A percentile compares a stretch with the other conserved stretches of the same genome.
phyloP scores from a whole-genome alignment of 2,113 vertebrate genomes.

The Cromileptes altivelis region DNA sequence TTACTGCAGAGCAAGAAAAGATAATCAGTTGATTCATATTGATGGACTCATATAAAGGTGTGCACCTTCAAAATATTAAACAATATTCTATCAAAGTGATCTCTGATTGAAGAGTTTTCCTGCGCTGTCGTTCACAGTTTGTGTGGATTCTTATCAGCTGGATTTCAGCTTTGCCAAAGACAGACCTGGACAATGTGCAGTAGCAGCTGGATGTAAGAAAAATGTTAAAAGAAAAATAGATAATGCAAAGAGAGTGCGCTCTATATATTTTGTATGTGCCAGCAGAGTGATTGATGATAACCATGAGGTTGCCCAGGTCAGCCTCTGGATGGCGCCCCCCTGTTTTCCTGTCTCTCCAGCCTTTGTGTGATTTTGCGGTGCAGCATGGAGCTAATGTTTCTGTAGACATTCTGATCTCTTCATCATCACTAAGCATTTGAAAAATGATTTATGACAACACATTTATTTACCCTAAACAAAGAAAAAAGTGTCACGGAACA shows the following conservation, averaged over 20 bases:
- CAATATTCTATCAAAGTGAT: slow-evolving; percentile 16
- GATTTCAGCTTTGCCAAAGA: slow-evolving; percentile 5
- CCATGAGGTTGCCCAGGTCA: slow-evolving; percentile 24
- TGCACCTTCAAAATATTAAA: not conserved
- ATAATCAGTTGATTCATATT: slow-evolving; percentile 8
- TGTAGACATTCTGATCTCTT: not conserved
- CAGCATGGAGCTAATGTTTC: slow-evolving; percentile 45
- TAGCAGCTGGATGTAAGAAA: not conserved
- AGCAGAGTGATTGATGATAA: not conserved
- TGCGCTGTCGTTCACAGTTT: not conserved
- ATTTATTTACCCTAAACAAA: not conserved
- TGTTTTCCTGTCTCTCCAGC: slow-evolving; percentile 26
- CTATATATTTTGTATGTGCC: not conserved
- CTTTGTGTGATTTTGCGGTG: slow-evolving; percentile 67
- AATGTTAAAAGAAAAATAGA: not conserved
- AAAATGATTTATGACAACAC: not conserved
- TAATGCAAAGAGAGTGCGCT: not conserved
- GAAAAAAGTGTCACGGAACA: not conserved
- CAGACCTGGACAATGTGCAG: slow-evolving; percentile 28
- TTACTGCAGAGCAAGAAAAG: not conserved
- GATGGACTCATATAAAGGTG: slow-evolving; percentile 13
- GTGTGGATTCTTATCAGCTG: slow-evolving; percentile 17
- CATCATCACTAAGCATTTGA: not conserved
- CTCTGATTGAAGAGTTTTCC: not conserved
- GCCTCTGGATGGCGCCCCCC: slow-evolving; percentile 51